Evolutionary conservation across 2,888 invertebrate species (phyloP).

Genomic region (Didymodactylos carnosus): DNA sequence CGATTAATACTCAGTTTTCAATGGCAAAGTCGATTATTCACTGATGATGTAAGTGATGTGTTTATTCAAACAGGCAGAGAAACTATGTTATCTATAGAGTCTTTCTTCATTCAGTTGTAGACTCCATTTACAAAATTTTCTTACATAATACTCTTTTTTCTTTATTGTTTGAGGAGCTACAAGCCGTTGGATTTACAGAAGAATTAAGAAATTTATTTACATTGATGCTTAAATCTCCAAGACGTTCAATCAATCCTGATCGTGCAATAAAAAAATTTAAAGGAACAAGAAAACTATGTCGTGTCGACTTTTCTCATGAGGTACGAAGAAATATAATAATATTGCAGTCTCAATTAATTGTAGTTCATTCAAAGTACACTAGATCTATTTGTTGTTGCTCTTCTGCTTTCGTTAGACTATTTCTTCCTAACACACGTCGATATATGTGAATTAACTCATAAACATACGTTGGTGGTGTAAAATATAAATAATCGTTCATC

Average conservation of each 20-base stretch:
- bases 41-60: slow-evolving; percentile 15
- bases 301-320: neutral
- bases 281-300: slow-evolving; percentile 3
- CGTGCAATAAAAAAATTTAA: slow-evolving; percentile 5
- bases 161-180: slow-evolving; percentile 20
- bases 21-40: slow-evolving; percentile 18
- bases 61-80: slow-evolving; percentile 8
- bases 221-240: slow-evolving; percentile 31
- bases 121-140: neutral
- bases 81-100: neutral
- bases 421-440: too few relatives aligned
- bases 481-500: too few relatives aligned
- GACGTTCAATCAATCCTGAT: slow-evolving; percentile 7
- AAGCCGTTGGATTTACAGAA: slow-evolving; percentile 32
- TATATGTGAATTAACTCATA: too few relatives aligned
- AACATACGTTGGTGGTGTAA: too few relatives aligned
- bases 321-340: too few relatives aligned
- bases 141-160: neutral
- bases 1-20: slow-evolving; percentile 29
- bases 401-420: too few relatives aligned
- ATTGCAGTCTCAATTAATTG: too few relatives aligned
- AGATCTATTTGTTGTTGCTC: too few relatives aligned
- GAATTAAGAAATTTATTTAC: slow-evolving; percentile 35
- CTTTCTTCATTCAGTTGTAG: neutral
- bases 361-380: too few relatives aligned